These are phyloP conservation scores for Argyresthia albistria DNA, from an alignment of 2,888 invertebrate genomes.

Conservation along the genomic window DNA sequence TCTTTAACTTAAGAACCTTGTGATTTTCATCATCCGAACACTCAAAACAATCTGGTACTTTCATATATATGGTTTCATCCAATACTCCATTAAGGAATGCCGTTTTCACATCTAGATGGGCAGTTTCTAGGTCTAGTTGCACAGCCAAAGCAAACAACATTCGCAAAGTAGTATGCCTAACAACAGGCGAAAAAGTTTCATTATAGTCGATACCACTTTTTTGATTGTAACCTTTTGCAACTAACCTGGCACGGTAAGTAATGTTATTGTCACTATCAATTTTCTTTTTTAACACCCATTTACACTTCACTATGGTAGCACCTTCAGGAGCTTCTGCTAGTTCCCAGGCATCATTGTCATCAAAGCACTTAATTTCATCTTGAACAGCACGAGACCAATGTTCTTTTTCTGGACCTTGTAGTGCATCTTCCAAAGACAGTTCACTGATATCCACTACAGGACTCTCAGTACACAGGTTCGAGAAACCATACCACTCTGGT, in stretches of 20 bases:
- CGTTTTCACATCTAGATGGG: not conserved
- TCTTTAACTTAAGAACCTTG: not conserved
- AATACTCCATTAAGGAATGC: constrained; percentile 1
- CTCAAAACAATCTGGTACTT: not conserved
- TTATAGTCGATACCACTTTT: not conserved
- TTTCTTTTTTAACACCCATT: constrained; percentile 10
- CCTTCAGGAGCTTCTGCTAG: constrained; percentile 3
- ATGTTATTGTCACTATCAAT: constrained; percentile 8
- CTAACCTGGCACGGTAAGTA: constrained; percentile 9
- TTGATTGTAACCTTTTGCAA: constrained; percentile 9
- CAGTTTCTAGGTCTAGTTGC: not conserved
- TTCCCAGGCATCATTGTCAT: constrained; percentile 4
- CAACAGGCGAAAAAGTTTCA: not conserved
- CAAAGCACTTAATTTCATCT: not conserved
- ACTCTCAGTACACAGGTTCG: constrained; percentile 5
- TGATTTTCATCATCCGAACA: not conserved
- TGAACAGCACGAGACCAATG: constrained; percentile 12
- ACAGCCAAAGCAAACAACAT: not conserved
- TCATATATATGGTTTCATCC: not conserved
- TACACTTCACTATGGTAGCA: constrained; percentile 7
- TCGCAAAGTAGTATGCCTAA: not conserved
- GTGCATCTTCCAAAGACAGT: constrained; percentile 8
- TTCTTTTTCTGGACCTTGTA: constrained; percentile 10
- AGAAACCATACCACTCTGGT: constrained; percentile 5
- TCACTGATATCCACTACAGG: not conserved